phyloP scores from a whole-genome alignment of 2,797 vertebrate genomes.

The Apogon hyalosoma region DNA sequence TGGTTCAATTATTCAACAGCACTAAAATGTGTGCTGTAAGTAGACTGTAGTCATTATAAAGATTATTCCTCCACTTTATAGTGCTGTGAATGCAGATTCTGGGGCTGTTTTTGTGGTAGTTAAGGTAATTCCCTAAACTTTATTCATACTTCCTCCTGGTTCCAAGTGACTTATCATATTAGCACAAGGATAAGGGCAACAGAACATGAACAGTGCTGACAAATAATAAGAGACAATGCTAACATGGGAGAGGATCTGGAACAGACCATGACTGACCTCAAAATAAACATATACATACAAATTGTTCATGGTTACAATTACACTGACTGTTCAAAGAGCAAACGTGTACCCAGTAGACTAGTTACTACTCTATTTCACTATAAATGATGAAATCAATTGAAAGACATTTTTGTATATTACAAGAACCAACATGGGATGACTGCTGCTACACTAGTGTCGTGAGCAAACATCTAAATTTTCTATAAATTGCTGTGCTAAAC shows the following conservation, averaged over 20 bases:
- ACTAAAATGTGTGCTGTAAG: background rate
- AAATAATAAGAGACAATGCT: background rate
- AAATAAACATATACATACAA: constrained; percentile 13
- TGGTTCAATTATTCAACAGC: constrained; percentile 5
- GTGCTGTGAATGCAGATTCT: background rate
- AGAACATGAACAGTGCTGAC: background rate
- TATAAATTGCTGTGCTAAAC: constrained; percentile 37
- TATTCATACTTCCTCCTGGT: background rate
- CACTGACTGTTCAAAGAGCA: constrained; percentile 29
- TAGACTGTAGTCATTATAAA: background rate
- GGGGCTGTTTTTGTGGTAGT: too few relatives aligned
- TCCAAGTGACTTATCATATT: background rate
- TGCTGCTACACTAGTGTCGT: constrained; percentile 20
- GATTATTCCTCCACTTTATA: background rate
- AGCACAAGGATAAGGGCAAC: constrained; percentile 1
- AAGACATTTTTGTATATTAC: constrained; percentile 16
- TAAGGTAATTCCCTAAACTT: background rate
- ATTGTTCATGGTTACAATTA: background rate
- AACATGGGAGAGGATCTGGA: background rate
- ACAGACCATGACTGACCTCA: constrained; percentile 11
- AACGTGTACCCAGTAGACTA: constrained; percentile 21
- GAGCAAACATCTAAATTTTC: constrained; percentile 33
- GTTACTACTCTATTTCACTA: constrained; percentile 10
- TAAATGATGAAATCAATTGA: constrained; percentile 28
- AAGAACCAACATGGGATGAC: background rate